phyloP scores from a whole-genome alignment of 2,113 vertebrate genomes.

The Argyrosomus japonicus region DNA sequence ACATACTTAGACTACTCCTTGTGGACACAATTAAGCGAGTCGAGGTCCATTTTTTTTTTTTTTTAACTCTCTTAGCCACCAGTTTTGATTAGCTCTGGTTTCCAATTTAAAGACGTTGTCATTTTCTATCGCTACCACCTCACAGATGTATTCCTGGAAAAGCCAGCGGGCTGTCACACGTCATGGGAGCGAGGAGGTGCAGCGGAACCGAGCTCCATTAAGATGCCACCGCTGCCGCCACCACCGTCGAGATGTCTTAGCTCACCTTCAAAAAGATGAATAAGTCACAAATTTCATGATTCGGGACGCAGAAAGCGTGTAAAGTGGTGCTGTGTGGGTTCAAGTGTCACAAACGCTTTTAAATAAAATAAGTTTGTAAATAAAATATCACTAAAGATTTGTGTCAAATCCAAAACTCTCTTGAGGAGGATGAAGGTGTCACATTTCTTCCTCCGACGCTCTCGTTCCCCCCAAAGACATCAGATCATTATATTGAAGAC shows the following conservation, averaged over 20 bases:
- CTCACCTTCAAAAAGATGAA: constrained; percentile 23
- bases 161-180: constrained; percentile 27
- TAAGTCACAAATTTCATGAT: constrained; percentile 13
- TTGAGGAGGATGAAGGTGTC: constrained; percentile 15
- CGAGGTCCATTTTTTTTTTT: constrained; percentile 29
- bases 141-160: constrained; percentile 37
- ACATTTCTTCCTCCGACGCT: background rate
- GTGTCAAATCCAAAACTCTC: constrained; percentile 10
- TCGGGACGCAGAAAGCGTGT: background rate
- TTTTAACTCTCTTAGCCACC: constrained; percentile 21
- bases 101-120: constrained; percentile 44
- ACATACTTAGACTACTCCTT: constrained; percentile 45
- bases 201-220: constrained; percentile 21
- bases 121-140: constrained; percentile 21
- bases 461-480: constrained; percentile 13
- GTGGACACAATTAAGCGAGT: constrained; percentile 55
- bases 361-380: background rate
- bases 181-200: constrained; percentile 14
- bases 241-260: background rate
- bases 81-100: constrained; percentile 49
- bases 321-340: background rate
- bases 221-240: background rate
- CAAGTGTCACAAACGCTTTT: background rate
- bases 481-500: constrained; percentile 28
- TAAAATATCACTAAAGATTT: background rate